These are phyloP conservation scores for Xenus cinereus DNA, from an alignment of 2,113 vertebrate genomes.

Conservation along the genomic window DNA sequence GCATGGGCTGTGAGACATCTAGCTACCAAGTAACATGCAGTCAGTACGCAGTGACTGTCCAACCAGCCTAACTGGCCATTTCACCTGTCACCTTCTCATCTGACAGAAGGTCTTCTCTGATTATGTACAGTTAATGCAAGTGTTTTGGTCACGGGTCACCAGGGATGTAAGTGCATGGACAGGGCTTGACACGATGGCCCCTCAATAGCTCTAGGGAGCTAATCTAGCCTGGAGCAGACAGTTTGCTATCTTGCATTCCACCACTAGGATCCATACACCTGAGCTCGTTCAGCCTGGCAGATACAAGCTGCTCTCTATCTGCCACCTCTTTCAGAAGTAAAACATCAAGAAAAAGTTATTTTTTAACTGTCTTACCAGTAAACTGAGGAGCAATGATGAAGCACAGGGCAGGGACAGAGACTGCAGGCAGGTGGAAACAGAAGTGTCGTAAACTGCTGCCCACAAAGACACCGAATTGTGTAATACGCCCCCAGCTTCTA, in stretches of 20 bases:
- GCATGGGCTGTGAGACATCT: background rate
- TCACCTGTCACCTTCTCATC: background rate
- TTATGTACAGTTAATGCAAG: rapidly evolving
- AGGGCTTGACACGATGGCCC: rapidly evolving
- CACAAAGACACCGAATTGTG: background rate
- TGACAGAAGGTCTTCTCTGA: background rate
- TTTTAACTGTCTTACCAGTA: background rate
- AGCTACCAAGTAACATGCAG: background rate
- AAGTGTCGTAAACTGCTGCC: background rate
- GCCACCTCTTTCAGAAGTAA: background rate
- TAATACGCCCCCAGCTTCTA: slow-evolving; percentile 32
- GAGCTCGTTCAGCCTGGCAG: background rate
- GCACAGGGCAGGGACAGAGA: background rate
- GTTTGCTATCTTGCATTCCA: background rate
- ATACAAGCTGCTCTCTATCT: background rate
- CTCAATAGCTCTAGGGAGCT: background rate
- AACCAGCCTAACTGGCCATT: background rate
- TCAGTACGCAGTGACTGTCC: rapidly evolving
- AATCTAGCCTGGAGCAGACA: background rate
- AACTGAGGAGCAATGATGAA: background rate
- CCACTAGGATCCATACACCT: background rate
- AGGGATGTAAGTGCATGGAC: background rate
- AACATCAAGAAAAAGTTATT: background rate
- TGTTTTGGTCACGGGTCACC: background rate
- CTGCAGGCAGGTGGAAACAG: background rate